These are phyloP conservation scores for Pseudomyrmex sp. DNA, from an alignment of 1,140 invertebrate genomes.

Conservation along the genomic window DNA sequence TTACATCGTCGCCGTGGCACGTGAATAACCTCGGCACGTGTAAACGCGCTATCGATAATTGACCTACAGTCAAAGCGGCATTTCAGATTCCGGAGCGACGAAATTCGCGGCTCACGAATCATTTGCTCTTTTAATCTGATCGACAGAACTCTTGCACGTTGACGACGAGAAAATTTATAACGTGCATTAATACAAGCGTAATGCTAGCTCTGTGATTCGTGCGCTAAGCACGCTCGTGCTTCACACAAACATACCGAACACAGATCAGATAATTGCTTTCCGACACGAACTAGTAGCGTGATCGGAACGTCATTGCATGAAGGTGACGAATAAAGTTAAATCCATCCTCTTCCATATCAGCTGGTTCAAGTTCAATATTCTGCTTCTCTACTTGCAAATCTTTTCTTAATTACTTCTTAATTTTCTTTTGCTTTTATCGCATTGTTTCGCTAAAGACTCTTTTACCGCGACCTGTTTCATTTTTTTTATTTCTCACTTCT, in stretches of 20 bases:
- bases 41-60: constrained; percentile 21
- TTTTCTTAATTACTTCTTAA: not conserved
- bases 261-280: constrained; percentile 13
- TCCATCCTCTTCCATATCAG: not conserved
- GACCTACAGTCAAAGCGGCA: not conserved
- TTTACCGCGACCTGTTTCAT: not conserved
- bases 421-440: not conserved
- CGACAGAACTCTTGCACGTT: not conserved
- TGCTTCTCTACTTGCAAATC: not conserved
- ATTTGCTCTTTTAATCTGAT: constrained; percentile 22
- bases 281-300: not conserved
- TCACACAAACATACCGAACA: not conserved
- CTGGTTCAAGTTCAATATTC: not conserved
- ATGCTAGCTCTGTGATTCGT: not conserved
- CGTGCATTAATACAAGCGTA: not conserved
- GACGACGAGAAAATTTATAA: constrained; percentile 22
- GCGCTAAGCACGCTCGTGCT: not conserved
- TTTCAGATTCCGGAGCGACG: not conserved
- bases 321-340: not conserved
- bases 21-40: constrained; percentile 43
- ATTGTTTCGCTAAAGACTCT: not conserved
- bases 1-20: constrained; percentile 22
- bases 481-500: not conserved
- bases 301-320: constrained; percentile 23
- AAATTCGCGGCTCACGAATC: constrained; percentile 7